These are phyloP conservation scores for Clanis bilineata DNA, from an alignment of 2,888 invertebrate genomes.

Conservation along the genomic window DNA sequence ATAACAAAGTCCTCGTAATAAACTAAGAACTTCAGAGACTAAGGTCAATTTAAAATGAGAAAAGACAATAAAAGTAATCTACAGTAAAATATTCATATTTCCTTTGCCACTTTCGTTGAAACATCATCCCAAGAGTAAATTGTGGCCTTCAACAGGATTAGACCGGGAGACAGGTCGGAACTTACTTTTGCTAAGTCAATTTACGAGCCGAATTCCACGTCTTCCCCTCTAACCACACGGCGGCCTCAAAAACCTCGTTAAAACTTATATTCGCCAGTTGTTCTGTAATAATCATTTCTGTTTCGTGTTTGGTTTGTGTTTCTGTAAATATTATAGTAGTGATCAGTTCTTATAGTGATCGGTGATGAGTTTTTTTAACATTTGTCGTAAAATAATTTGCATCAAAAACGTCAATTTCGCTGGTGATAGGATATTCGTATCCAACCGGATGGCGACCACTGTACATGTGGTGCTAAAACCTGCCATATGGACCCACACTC, in stretches of 20 bases:
- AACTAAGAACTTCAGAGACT: too few species aligned
- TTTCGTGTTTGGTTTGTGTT: slow-evolving; percentile 26
- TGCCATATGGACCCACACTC: too few species aligned
- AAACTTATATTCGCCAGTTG: slow-evolving; percentile 50
- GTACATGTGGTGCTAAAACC: too few species aligned
- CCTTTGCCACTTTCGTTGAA: slow-evolving; percentile 28
- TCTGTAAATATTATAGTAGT: neutral
- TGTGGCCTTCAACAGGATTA: slow-evolving; percentile 43
- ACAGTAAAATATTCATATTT: slow-evolving; percentile 29
- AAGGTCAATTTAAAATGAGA: slow-evolving; percentile 18
- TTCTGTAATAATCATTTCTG: slow-evolving; percentile 30
- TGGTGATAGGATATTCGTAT: too few species aligned
- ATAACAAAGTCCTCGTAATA: neutral
- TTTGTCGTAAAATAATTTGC: too few species aligned
- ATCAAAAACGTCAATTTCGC: too few species aligned
- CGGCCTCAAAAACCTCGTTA: slow-evolving; percentile 68
- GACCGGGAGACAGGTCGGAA: slow-evolving; percentile 46
- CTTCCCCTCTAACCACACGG: slow-evolving; percentile 40
- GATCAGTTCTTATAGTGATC: too few species aligned
- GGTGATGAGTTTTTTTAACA: too few species aligned
- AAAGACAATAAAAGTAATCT: slow-evolving; percentile 25
- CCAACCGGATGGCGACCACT: too few species aligned
- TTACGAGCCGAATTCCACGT: slow-evolving; percentile 50
- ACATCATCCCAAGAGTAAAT: slow-evolving; percentile 38
- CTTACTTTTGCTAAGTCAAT: slow-evolving; percentile 61